Conservation (phyloP, 1,140 invertebrate genomes). For the Mercenaria mercenaria region DNA sequence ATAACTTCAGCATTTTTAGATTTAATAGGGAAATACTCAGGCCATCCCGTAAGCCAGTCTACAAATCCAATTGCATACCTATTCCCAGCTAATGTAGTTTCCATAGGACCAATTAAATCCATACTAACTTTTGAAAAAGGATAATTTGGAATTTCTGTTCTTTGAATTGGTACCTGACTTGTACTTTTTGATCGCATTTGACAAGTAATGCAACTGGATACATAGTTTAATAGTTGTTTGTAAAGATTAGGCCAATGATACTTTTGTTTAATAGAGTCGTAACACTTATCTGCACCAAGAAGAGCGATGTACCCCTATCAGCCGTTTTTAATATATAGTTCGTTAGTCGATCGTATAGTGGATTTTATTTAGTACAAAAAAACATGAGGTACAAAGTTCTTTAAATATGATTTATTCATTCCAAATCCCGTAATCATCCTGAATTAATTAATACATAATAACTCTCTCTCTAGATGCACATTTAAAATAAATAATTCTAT, state of each 20-base stretch:
- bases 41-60: neutral
- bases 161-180: neutral
- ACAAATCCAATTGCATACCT: neutral
- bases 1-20: constrained; percentile 1
- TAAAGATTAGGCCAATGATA: constrained; percentile 21
- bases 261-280: constrained; percentile 11
- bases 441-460: no score
- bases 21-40: constrained; percentile 11
- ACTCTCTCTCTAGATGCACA: no score
- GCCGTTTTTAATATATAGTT: no score
- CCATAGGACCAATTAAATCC: neutral
- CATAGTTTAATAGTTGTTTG: neutral
- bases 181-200: neutral
- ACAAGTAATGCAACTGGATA: neutral
- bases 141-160: neutral
- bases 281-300: constrained; percentile 34
- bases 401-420: no score
- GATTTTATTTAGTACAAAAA: no score
- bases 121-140: neutral
- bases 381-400: no score
- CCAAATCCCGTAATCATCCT: no score
- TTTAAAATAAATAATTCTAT: no score
- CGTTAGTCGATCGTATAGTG: no score
- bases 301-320: no score
- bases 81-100: neutral